phyloP scores from a whole-genome alignment of 2,113 vertebrate species.

The Murina feae region DNA sequence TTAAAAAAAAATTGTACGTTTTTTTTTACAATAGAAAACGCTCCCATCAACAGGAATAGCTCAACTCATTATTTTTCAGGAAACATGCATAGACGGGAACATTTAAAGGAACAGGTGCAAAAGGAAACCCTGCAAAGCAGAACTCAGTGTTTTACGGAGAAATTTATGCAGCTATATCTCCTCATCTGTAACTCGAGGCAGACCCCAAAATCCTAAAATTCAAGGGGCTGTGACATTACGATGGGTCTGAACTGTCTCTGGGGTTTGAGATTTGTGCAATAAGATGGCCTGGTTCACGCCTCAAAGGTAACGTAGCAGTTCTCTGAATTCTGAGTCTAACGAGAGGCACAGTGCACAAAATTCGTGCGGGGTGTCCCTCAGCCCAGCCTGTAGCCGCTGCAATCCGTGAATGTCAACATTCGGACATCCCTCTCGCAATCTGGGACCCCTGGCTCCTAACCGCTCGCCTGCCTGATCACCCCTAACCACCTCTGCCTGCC shows the following conservation, averaged over 20 bases:
- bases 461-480: too few species aligned
- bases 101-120: not conserved
- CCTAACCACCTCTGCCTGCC: too few species aligned
- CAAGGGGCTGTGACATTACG: not conserved
- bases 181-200: not conserved
- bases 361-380: too few species aligned
- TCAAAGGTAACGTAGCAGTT: not conserved
- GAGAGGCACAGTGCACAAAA: too few species aligned
- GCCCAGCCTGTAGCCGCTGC: too few species aligned
- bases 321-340: not conserved
- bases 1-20: not conserved
- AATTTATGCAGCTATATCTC: not conserved
- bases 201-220: not conserved
- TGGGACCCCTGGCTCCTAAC: too few species aligned
- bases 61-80: not conserved
- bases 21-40: not conserved
- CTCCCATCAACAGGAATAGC: too few species aligned
- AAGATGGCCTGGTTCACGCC: not conserved
- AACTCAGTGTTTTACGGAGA: not conserved
- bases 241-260: not conserved
- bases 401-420: too few species aligned
- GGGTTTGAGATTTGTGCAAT: not conserved
- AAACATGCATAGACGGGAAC: not conserved
- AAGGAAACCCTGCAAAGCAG: not conserved
- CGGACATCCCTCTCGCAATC: too few species aligned